Evolutionary conservation across 2,113 vertebrate species (phyloP), one percentile per base, ranked within the genome.

Genomic region (Sylvicapra grimmia): DNA sequence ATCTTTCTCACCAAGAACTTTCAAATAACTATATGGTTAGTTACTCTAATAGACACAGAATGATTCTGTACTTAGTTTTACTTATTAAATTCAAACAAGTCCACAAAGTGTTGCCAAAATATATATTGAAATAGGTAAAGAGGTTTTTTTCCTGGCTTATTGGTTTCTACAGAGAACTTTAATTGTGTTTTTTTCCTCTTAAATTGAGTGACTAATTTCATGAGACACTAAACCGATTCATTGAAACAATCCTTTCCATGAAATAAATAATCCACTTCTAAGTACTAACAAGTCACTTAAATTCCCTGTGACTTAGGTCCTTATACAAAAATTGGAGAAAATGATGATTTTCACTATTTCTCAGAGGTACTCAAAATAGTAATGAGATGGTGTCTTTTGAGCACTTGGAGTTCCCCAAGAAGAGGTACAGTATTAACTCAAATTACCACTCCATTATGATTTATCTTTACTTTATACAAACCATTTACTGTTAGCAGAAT

Each of bases 381-480:
- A 93, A 96, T 92, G 40, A 93, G 72, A 84, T 56, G n/a, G 19
- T 88, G 5, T 87, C 61, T 97, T 92, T 82, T 82, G 51, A 93
- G 86, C 21, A 77, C 49, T 93, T 84, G 53, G 25, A 89, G 27
- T 33, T 96, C 83, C 89, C 95, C 31, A 44, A 89, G 82, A 93
- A 98, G 63, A 95, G 53, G 65, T 58, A 96, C 53, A 91, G 44
- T 88, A 90, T 58, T 96, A 96, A 97, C 61, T 86, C 88, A 96
- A 93, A 97, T 96, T 93, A 93, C 93, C 12, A 93, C 56, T 93
- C 89, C 86, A 86, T 93, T 96, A 84, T 93, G 90, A 97, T 87
- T 96, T 96, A 89, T 85, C 88, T 97, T 93, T 95, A 47, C 44
- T 94, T 93, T 96, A 72, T 63, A 77, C 75, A 97, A 98, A 90